Evolutionary conservation across 1,140 invertebrate genomes (phyloP), one percentile per base, ranked within the genome.

Genomic region (Laupala kohalensis): DNA sequence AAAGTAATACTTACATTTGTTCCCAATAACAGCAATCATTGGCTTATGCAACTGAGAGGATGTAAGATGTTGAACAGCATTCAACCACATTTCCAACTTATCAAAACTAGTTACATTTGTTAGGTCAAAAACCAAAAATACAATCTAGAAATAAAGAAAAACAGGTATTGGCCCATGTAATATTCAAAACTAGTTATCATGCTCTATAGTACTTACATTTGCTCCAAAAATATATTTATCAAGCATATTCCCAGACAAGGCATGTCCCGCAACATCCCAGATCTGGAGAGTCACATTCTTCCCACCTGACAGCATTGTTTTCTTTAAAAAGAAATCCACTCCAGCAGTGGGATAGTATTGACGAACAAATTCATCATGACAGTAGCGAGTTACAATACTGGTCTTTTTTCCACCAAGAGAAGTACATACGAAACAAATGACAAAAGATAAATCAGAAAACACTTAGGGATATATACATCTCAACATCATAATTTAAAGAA

Each of bases 61-160:
- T 6, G 84, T 82, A 1, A 89, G 83, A 64, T 86, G 83, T 73
- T 86, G 86, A 6, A 92, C 86, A 69, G 81, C 83, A 26, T 81
- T 78, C 72, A 93, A 81, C 94, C 94, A 96, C 19, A 87, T 83
- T 24, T 85, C 83, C 6, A 95, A 77, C 74, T 87, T 87, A 67
- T 92, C 91, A 80, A 96, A 95, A 80, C 90, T 94, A 73, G 86
- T 83, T 65, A 84, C 82, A 77, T 92, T 94, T 30, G 92, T 94
- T 5, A 96, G 88, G 78, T 96, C 94, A 81, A 94, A 96, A 2
- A 95, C 89, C 69, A 95, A 82, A 68, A 96, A 77, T 71, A 95
- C 85, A 62, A 92, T 87, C 92, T 94, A 78, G 72, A 87, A 86
- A 75, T 27, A 65, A 65, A 75, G 23, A 5, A 70, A 15, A 3